Percentiles rank a stretch among this genome's conserved stretches.
These are phyloP conservation scores for Hoplias malabaricus DNA, from an alignment of 2,113 vertebrate genomes.

Conservation along the genomic window DNA sequence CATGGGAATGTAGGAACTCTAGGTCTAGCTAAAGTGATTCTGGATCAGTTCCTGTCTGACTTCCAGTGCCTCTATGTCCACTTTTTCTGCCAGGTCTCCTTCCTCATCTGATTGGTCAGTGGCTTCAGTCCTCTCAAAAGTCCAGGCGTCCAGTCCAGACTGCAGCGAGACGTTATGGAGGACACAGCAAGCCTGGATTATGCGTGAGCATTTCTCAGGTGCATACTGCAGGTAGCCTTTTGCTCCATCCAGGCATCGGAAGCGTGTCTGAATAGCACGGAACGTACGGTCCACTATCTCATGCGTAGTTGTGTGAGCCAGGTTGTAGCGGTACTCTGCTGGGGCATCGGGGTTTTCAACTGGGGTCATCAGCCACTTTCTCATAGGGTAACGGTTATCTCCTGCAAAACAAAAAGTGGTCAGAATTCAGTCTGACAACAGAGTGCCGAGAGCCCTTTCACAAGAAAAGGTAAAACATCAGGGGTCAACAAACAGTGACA, in stretches of 20 bases:
- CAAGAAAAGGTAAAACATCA: not conserved
- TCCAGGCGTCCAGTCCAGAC: slow-evolving; percentile 88
- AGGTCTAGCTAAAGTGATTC: slow-evolving; percentile 82
- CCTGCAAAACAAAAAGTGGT: slow-evolving; percentile 64
- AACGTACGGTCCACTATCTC: slow-evolving; percentile 87
- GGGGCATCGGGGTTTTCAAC: slow-evolving; percentile 82
- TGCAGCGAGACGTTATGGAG: slow-evolving; percentile 93
- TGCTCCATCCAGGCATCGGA: slow-evolving; percentile 90
- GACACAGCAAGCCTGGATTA: slow-evolving; percentile 92
- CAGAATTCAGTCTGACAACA: not conserved
- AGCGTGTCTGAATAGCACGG: slow-evolving; percentile 85
- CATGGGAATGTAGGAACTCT: too few relatives aligned
- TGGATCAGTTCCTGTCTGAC: slow-evolving; percentile 82
- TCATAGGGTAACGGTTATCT: slow-evolving; percentile 83
- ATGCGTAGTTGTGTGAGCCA: slow-evolving; percentile 85
- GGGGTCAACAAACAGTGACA: not conserved
- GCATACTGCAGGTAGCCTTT: slow-evolving; percentile 93
- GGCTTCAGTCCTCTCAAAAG: slow-evolving; percentile 74
- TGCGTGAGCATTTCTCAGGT: slow-evolving; percentile 90
- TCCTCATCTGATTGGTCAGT: slow-evolving; percentile 80
- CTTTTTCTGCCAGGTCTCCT: slow-evolving; percentile 77
- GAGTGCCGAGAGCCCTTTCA: not conserved
- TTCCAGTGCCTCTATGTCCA: slow-evolving; percentile 82
- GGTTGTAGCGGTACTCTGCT: slow-evolving; percentile 85
- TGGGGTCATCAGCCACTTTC: slow-evolving; percentile 91